Base-by-base conservation (phyloP, 2,888 invertebrate genomes). In the Acleris cristana region DNA sequence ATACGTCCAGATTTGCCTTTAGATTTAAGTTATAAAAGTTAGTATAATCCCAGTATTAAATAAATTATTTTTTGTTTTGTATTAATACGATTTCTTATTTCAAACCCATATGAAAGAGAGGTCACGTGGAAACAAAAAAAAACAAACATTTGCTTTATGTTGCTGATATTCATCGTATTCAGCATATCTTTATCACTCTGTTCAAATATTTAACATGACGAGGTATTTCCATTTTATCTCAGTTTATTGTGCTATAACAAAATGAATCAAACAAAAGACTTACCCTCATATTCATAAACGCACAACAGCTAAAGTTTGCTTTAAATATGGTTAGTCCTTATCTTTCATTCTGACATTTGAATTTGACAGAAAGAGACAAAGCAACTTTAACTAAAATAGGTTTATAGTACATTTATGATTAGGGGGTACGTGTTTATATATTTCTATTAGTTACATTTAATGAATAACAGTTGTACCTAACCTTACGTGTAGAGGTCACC, bases 21-120 rank as follows among this genome's bases (percentile, higher is more conserved):
- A 89, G 95, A 95, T 90, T 93, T 95, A 89, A 95, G 94, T 82
- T 93, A 93, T 73, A 93, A 93, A 76, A 93, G 92, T 72, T 87
- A 84, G 83, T 75, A 89, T 86, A 14, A 14, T 72, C 71, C 73
- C 73, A 80, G 83, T 79, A 77, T 82, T 76, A 72, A 75, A 77
- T 76, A 79, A 76, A 79, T 75, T 78, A 76, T 79, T 77, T 72
- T 73, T 72, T 1, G 34, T 34, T 4, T 73, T 72, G 69, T 66
- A 71, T 60, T 68, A 44, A 53, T 58, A 59, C 65, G 18, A 40
- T 64, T 73, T 68, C 51, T 71, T 73, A 69, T 72, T 54, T 64
- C 34, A 56, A 56, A 52, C 23, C 23, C 34, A n/a, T 4, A 40
- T 23, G 48, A 14, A 30, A 45, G 14, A 21, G 54, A 40, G 63